These are phyloP conservation scores for Nomada fabriciana DNA, from an alignment of 2,888 invertebrate species.

Conservation along the genomic window DNA sequence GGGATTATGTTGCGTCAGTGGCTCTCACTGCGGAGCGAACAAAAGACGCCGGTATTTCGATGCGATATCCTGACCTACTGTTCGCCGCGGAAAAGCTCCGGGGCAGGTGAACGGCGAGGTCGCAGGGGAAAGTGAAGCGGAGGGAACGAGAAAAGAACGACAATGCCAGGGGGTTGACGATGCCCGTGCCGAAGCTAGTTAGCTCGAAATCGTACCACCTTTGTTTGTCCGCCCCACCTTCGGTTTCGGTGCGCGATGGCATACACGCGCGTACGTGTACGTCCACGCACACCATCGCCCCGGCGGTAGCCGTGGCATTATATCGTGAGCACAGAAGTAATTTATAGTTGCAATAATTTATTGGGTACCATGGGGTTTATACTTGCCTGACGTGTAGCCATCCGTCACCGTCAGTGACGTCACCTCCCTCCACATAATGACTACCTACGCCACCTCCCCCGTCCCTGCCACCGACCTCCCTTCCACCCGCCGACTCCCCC, in stretches of 20 bases:
- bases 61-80: background rate
- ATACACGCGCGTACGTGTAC: constrained; percentile 40
- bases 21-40: constrained; percentile 50
- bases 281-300: constrained; percentile 66
- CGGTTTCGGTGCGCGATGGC: constrained; percentile 64
- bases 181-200: constrained; percentile 76
- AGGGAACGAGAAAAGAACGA: constrained; percentile 14
- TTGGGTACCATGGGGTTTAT: constrained; percentile 85
- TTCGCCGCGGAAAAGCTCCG: background rate
- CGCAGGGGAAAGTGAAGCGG: background rate
- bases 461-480: constrained; percentile 37
- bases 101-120: background rate
- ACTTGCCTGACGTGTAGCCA: constrained; percentile 84
- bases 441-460: constrained; percentile 81
- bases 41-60: background rate
- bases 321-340: constrained; percentile 84
- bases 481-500: constrained; percentile 48
- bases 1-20: constrained; percentile 78
- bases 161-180: constrained; percentile 35
- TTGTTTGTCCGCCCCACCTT: constrained; percentile 76
- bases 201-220: constrained; percentile 74
- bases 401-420: constrained; percentile 85
- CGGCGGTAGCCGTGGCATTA: constrained; percentile 83
- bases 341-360: constrained; percentile 85
- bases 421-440: constrained; percentile 84